A percentile compares a stretch with the other conserved stretches of the same genome.
Evolutionary conservation across 1,140 invertebrate species (phyloP).

Genomic region (Propsilocerus akamusi): DNA sequence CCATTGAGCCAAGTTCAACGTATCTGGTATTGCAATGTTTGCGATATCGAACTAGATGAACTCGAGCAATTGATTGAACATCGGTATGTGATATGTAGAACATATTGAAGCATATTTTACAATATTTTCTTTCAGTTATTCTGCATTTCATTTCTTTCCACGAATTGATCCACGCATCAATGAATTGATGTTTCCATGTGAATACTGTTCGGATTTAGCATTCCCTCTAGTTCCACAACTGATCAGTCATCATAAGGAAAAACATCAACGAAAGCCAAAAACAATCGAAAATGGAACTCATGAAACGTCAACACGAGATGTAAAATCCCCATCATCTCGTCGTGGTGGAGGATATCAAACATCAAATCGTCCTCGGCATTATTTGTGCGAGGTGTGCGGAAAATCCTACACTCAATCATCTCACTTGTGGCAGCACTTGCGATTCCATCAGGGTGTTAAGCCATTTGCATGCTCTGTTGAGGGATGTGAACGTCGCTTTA

Average conservation of each 20-base stretch:
- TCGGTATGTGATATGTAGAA: slow-evolving; percentile 16
- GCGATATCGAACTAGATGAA: slow-evolving; percentile 21
- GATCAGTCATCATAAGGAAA: slow-evolving; percentile 21
- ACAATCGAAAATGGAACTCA: neutral
- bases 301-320: neutral
- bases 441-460: slow-evolving; percentile 37
- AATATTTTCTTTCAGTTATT: slow-evolving; percentile 13
- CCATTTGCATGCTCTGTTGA: slow-evolving; percentile 35
- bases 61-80: slow-evolving; percentile 24
- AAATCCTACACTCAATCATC: slow-evolving; percentile 38
- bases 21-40: slow-evolving; percentile 27
- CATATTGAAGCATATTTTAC: slow-evolving; percentile 15
- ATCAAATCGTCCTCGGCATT: slow-evolving; percentile 24
- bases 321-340: neutral
- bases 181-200: slow-evolving; percentile 15
- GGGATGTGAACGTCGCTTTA: slow-evolving; percentile 39
- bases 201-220: slow-evolving; percentile 17
- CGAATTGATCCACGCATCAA: slow-evolving; percentile 10
- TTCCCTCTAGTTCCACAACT: slow-evolving; percentile 24
- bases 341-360: slow-evolving; percentile 13
- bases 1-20: slow-evolving; percentile 13
- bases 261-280: slow-evolving; percentile 18
- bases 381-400: slow-evolving; percentile 36
- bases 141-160: slow-evolving; percentile 18
- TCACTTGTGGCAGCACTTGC: slow-evolving; percentile 37